A percentile compares a stretch with the other conserved stretches of the same genome.
Evolutionary conservation across 2,888 invertebrate genomes (phyloP).

Genomic region (Smittia aterrima): DNA sequence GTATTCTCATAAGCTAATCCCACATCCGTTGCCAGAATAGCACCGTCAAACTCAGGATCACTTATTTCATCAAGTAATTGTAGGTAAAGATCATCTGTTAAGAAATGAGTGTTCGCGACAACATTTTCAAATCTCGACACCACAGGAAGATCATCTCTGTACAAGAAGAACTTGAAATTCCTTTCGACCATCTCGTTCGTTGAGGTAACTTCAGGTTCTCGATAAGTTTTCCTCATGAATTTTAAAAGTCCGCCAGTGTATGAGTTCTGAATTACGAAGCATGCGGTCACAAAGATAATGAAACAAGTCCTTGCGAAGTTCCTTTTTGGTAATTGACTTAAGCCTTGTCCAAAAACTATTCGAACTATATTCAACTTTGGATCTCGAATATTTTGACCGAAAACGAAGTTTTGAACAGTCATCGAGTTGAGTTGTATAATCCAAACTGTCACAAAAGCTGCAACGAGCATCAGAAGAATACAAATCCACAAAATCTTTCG

Average conservation of each 20-base stretch:
- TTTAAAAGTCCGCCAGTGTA: constrained; percentile 24
- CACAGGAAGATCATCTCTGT: too few species aligned
- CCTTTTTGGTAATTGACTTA: constrained; percentile 6
- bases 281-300: not conserved
- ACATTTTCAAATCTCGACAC: not conserved
- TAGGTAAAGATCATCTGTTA: too few species aligned
- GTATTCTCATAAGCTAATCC: constrained; percentile 7
- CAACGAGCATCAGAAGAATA: not conserved
- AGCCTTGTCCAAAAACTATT: constrained; percentile 13
- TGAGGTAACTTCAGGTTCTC: not conserved
- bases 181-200: not conserved
- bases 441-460: not conserved
- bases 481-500: constrained; percentile 13
- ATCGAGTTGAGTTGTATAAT: not conserved
- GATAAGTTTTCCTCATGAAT: constrained; percentile 10
- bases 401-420: constrained; percentile 26
- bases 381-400: constrained; percentile 26
- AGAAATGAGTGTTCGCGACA: too few species aligned
- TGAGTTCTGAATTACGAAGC: constrained; percentile 1
- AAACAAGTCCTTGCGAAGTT: constrained; percentile 39
- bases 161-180: constrained; percentile 20
- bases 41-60: constrained; percentile 13
- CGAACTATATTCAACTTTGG: constrained; percentile 35
- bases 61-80: not conserved
- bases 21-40: constrained; percentile 1